Evolutionary conservation across 64 coral and sea anemone species (phyloP).

Genomic region (Porites australiensis): DNA sequence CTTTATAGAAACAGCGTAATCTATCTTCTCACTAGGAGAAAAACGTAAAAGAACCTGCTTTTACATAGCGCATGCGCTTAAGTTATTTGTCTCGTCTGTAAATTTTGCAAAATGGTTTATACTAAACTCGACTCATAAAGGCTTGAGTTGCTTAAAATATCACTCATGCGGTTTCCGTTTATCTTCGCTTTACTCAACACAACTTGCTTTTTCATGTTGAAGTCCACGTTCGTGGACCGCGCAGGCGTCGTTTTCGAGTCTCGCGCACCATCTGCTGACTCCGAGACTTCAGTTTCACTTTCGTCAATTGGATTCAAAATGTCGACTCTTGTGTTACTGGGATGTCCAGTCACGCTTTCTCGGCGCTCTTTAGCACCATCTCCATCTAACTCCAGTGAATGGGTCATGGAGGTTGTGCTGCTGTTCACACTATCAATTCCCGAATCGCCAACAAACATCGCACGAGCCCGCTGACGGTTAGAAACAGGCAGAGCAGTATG

Average conservation of each 20-base stretch:
- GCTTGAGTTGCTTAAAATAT: slow-evolving; percentile 56
- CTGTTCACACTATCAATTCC: slow-evolving; percentile 91
- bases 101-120: neutral
- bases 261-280: slow-evolving; percentile 7
- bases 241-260: neutral
- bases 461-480: slow-evolving; percentile 72
- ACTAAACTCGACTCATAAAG: slow-evolving; percentile 72
- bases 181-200: neutral
- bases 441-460: slow-evolving; percentile 90
- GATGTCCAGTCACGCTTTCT: slow-evolving; percentile 40
- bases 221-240: neutral
- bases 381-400: slow-evolving; percentile 72
- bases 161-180: slow-evolving; percentile 23
- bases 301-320: slow-evolving; percentile 84
- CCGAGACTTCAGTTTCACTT: slow-evolving; percentile 64
- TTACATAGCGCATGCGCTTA: neutral
- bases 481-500: slow-evolving; percentile 35
- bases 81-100: no score
- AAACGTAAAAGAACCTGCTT: slow-evolving; percentile 52
- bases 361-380: slow-evolving; percentile 73
- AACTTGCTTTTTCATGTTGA: slow-evolving; percentile 2
- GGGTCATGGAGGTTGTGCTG: slow-evolving; percentile 78
- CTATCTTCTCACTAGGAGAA: neutral
- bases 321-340: slow-evolving; percentile 54
- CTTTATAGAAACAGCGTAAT: neutral